Conservation (phyloP, 1,140 invertebrate genomes). For the Rhopalosiphum padi region DNA sequence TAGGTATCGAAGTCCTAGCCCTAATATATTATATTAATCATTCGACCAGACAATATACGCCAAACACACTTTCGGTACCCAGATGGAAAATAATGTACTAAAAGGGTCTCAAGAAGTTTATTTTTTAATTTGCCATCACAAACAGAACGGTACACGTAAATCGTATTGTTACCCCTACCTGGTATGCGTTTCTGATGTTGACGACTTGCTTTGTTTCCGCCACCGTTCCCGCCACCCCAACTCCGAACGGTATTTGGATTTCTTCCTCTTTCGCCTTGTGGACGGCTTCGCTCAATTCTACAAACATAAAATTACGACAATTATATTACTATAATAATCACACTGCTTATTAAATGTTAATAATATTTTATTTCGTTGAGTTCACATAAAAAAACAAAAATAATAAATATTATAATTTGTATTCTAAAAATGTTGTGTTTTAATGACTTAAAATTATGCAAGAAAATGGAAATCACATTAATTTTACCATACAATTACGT, state of each 20-base stretch:
- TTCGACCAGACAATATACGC: background rate
- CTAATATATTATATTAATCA: no score
- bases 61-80: background rate
- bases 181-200: constrained; percentile 90
- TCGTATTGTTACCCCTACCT: constrained; percentile 66
- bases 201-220: constrained; percentile 86
- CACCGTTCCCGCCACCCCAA: constrained; percentile 88
- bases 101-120: background rate
- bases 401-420: no score
- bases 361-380: background rate
- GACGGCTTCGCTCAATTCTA: constrained; percentile 79
- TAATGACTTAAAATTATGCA: no score
- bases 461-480: no score
- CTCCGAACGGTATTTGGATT: constrained; percentile 86
- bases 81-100: background rate
- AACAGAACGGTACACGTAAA: background rate
- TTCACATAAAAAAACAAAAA: background rate
- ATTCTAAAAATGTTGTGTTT: no score
- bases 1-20: background rate
- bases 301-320: constrained; percentile 48
- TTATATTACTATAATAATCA: background rate
- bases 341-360: background rate
- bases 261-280: constrained; percentile 77
- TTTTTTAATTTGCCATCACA: background rate
- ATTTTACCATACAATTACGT: no score